These are phyloP conservation scores for Neelides sp. DNA, from an alignment of 1,140 invertebrate species.

Conservation along the genomic window DNA sequence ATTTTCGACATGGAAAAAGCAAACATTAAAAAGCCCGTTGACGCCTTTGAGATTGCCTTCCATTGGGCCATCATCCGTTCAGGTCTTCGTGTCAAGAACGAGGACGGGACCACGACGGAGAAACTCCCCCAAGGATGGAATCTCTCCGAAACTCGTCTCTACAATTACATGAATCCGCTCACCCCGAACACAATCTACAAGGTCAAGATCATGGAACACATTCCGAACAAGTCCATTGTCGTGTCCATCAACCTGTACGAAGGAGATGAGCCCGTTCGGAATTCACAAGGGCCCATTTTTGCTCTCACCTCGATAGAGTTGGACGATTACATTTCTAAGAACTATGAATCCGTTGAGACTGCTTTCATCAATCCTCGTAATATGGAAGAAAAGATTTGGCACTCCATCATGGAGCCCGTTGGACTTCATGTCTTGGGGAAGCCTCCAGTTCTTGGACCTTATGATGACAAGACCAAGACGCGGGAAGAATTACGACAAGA, in stretches of 20 bases:
- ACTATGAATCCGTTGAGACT: background rate
- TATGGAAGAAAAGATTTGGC: slow-evolving; percentile 18
- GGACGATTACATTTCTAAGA: background rate
- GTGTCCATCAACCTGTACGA: background rate
- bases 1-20: slow-evolving; percentile 12
- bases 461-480: slow-evolving; percentile 11
- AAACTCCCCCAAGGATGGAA: slow-evolving; percentile 13
- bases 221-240: slow-evolving; percentile 11
- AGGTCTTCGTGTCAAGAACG: slow-evolving; percentile 13
- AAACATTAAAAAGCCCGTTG: slow-evolving; percentile 8
- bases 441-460: slow-evolving; percentile 17
- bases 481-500: background rate
- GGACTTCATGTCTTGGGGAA: slow-evolving; percentile 14
- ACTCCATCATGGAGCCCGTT: slow-evolving; percentile 15
- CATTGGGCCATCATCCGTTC: slow-evolving; percentile 22
- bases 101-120: slow-evolving; percentile 13
- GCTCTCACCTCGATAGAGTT: background rate
- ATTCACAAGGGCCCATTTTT: background rate
- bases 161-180: slow-evolving; percentile 12
- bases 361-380: slow-evolving; percentile 8
- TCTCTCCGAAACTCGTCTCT: background rate
- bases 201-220: slow-evolving; percentile 17
- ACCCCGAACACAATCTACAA: slow-evolving; percentile 10
- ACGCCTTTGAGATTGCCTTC: slow-evolving; percentile 15
- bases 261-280: background rate